These are phyloP conservation scores for Idaea aversata DNA, from an alignment of 2,888 invertebrate genomes.

Conservation along the genomic window DNA sequence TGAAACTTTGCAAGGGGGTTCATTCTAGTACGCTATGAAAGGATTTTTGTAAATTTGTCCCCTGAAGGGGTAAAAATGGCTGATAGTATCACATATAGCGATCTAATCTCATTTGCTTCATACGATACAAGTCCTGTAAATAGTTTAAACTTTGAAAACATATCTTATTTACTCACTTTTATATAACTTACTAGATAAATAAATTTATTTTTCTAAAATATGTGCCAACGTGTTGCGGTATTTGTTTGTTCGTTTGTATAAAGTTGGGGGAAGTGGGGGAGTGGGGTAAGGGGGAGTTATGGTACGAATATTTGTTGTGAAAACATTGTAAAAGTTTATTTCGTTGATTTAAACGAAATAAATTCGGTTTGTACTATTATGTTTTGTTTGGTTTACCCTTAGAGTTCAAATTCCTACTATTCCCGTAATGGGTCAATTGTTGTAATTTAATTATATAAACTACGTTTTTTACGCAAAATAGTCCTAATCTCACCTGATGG, in stretches of 20 bases:
- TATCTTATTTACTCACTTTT: conserved; percentile 31
- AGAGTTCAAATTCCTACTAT: too few relatives aligned
- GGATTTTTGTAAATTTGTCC: too few relatives aligned
- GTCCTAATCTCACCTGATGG: too few relatives aligned
- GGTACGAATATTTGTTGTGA: conserved; percentile 27
- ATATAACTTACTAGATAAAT: conserved; percentile 25
- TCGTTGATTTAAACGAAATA: conserved; percentile 34
- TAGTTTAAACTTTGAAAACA: conserved; percentile 29
- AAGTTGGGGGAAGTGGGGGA: conserved; percentile 12
- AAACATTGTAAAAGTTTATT: conserved; percentile 30
- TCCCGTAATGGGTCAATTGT: too few relatives aligned
- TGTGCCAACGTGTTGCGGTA: conserved; percentile 30
- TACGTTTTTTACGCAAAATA: too few relatives aligned
- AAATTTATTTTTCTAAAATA: conserved; percentile 33
- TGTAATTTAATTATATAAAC: too few relatives aligned
- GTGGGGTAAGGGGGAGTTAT: conserved; percentile 20
- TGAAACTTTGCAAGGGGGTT: too few relatives aligned
- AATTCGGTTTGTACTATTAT: conserved; percentile 34
- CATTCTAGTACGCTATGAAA: too few relatives aligned
- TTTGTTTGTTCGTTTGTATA: conserved; percentile 21
- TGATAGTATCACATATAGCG: neutral
- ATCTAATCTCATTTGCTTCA: neutral
- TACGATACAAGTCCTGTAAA: conserved; percentile 19
- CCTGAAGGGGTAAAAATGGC: too few relatives aligned
- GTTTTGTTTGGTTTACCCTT: conserved; percentile 7